phyloP scores from a whole-genome alignment of 2,797 vertebrate genomes.

The Pseudotriccus pelzelni region DNA sequence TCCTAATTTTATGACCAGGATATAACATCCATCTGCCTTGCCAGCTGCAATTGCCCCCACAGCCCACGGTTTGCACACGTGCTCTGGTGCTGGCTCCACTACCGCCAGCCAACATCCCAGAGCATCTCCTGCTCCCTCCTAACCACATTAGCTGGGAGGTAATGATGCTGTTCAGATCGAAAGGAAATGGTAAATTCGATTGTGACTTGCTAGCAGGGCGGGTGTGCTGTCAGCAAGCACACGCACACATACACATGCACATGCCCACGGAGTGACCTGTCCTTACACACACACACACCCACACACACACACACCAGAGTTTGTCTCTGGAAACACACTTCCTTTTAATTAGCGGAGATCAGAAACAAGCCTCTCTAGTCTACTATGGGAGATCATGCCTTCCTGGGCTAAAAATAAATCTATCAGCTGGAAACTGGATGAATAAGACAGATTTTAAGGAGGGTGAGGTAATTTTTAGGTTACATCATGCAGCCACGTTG shows the following conservation, averaged over 20 bases:
- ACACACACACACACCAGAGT: background rate
- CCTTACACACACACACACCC: background rate
- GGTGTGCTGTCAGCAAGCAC: constrained; percentile 14
- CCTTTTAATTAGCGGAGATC: background rate
- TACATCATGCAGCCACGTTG: background rate
- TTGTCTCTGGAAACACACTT: background rate
- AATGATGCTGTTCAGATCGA: background rate
- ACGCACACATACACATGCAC: background rate
- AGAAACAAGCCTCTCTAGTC: background rate
- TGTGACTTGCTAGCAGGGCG: background rate
- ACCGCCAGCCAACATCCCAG: background rate
- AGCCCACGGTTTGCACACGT: background rate
- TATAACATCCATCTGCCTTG: background rate
- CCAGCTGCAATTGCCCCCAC: background rate
- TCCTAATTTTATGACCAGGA: background rate
- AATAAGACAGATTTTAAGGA: constrained; percentile 25
- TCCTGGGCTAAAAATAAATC: constrained; percentile 7
- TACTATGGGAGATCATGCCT: background rate
- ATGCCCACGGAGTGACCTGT: background rate
- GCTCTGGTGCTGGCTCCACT: background rate
- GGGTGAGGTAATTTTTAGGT: constrained; percentile 10
- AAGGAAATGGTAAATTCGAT: constrained; percentile 48
- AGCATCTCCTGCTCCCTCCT: constrained; percentile 40
- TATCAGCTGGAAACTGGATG: background rate
- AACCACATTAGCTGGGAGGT: constrained; percentile 8